phyloP scores from a whole-genome alignment of 2,797 vertebrate genomes.

The Phalloptychus januarius region DNA sequence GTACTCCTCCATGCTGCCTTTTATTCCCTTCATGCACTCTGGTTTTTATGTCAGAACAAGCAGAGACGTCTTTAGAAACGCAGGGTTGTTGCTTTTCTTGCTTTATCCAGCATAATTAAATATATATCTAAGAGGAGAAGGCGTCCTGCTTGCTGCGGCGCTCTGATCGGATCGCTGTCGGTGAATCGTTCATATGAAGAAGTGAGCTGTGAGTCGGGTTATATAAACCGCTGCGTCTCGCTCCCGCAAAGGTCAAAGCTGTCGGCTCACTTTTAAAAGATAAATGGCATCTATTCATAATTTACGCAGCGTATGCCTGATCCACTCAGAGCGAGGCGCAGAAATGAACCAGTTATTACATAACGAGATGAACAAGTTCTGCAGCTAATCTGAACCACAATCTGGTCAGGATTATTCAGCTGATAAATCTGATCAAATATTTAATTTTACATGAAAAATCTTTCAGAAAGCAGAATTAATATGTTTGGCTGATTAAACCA shows the following conservation, averaged over 20 bases:
- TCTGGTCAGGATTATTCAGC: not conserved
- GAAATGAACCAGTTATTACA: not conserved
- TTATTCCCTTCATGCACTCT: slow-evolving; percentile 18
- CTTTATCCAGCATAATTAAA: not conserved
- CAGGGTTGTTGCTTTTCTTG: not conserved
- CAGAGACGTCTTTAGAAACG: not conserved
- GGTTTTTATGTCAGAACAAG: not conserved
- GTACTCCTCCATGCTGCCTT: slow-evolving; percentile 11
- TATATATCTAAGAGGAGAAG: not conserved
- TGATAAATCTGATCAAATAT: not conserved
- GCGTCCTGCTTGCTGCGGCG: not conserved
- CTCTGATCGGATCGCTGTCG: not conserved
- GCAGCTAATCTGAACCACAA: not conserved
- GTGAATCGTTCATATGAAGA: not conserved
- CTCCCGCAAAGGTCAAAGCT: slow-evolving; percentile 8
- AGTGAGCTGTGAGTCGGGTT: not conserved
- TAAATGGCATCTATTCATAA: not conserved
- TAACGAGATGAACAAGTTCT: not conserved
- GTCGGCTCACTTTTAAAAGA: not conserved
- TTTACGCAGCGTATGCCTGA: not conserved
- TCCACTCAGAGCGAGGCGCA: not conserved
- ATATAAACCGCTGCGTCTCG: not conserved
- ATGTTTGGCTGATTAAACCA: not conserved
- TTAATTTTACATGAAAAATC: not conserved
- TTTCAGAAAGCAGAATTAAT: not conserved